These are phyloP conservation scores for Rotaria macrura DNA, from an alignment of 2,888 invertebrate genomes.

Conservation along the genomic window DNA sequence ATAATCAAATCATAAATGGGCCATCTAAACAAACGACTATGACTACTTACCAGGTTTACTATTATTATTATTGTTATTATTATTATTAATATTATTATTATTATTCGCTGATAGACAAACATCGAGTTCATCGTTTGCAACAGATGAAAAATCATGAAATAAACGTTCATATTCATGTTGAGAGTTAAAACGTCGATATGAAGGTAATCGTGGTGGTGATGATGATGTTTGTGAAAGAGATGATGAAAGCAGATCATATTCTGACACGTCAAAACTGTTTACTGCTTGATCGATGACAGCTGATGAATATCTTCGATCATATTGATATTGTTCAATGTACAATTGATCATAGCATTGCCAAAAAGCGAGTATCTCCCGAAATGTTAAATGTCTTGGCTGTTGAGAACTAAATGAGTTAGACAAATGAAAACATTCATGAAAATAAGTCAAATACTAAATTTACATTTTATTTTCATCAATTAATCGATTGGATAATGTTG, in stretches of 20 bases:
- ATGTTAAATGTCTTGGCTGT: not conserved
- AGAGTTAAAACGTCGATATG: not conserved
- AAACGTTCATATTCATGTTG: slow-evolving; percentile 13
- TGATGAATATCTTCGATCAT: slow-evolving; percentile 7
- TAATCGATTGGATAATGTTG: not conserved
- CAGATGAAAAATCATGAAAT: not conserved
- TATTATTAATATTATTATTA: not conserved
- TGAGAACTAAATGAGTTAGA: not conserved
- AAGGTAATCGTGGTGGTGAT: not conserved
- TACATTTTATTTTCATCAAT: not conserved
- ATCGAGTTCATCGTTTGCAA: not conserved
- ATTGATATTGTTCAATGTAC: slow-evolving; percentile 17
- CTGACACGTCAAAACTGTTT: not conserved
- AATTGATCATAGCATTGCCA: slow-evolving; percentile 19
- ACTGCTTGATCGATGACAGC: not conserved
- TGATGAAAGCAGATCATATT: not conserved
- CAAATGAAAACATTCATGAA: not conserved
- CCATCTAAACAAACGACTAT: not conserved
- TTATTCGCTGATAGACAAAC: not conserved
- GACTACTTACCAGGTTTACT: not conserved
- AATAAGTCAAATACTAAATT: not conserved
- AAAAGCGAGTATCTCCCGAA: not conserved
- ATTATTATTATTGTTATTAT: not conserved
- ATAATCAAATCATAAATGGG: not conserved
- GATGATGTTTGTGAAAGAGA: not conserved